Conservation (phyloP, 1,140 invertebrate genomes). For the Idris sp. region DNA sequence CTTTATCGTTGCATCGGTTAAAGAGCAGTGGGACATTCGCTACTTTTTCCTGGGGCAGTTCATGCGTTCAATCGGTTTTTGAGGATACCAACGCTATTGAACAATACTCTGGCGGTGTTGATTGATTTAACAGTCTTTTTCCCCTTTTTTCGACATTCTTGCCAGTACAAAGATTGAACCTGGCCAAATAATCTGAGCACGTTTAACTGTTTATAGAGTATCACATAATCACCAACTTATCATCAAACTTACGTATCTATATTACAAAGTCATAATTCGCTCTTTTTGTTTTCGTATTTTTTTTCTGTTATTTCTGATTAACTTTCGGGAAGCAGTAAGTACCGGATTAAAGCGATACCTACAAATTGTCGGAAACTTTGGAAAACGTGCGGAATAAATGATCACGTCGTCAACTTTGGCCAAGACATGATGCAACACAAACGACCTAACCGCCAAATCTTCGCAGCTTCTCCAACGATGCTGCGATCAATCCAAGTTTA, state of each 20-base stretch:
- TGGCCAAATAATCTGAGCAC: constrained; percentile 15
- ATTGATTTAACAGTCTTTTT: constrained; percentile 42
- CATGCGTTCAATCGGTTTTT: constrained; percentile 41
- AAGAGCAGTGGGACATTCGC: constrained; percentile 23
- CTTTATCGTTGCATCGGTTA: constrained; percentile 10
- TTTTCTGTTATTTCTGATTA: constrained; percentile 2
- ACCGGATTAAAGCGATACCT: constrained; percentile 8
- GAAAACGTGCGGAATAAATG: constrained; percentile 11
- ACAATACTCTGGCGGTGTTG: constrained; percentile 19
- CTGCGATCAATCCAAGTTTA: constrained; percentile 20
- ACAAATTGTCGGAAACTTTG: constrained; percentile 13
- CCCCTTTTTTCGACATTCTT: constrained; percentile 7
- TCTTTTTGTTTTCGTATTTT: neutral
- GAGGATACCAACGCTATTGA: constrained; percentile 13
- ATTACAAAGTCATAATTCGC: too few relatives aligned
- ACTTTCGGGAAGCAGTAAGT: neutral
- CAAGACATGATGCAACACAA: neutral
- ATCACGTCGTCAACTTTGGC: constrained; percentile 1
- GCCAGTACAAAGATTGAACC: constrained; percentile 3
- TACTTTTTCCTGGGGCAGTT: constrained; percentile 36
- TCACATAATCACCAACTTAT: constrained; percentile 11
- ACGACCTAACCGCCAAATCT: neutral
- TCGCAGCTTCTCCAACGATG: neutral
- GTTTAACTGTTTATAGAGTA: constrained; percentile 9
- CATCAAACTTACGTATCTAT: neutral